A percentile compares a stretch with the other conserved stretches of the same genome.
These are phyloP conservation scores for Lampris megalopsis DNA, from an alignment of 2,113 vertebrate species.

Conservation along the genomic window DNA sequence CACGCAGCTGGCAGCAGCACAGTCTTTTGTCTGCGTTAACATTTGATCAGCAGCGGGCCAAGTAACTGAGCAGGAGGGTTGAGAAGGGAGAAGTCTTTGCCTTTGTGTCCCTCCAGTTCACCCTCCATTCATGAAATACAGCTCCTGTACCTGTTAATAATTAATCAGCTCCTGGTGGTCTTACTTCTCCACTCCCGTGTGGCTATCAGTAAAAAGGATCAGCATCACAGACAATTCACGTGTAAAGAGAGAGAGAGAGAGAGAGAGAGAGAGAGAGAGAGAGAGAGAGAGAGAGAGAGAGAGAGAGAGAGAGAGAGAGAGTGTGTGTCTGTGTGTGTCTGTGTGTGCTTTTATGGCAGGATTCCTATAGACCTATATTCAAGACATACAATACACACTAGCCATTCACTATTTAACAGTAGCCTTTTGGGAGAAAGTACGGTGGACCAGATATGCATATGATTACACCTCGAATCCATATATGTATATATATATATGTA, in stretches of 20 bases:
- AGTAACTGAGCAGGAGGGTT: neutral
- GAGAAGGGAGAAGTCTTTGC: constrained; percentile 4
- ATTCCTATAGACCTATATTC: neutral
- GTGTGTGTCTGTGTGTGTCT: too few species aligned
- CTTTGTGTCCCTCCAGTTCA: constrained; percentile 12
- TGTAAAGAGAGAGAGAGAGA: too few species aligned
- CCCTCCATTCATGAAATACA: constrained; percentile 12
- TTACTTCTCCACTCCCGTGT: constrained; percentile 48
- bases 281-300: too few species aligned
- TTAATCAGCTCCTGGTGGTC: constrained; percentile 46
- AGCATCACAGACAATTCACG: too few species aligned
- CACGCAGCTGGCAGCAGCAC: constrained; percentile 8
- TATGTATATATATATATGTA: too few species aligned
- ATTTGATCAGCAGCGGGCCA: constrained; percentile 32
- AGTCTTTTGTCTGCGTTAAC: constrained; percentile 54
- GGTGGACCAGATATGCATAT: too few species aligned
- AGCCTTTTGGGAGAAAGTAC: too few species aligned
- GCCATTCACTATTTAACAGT: too few species aligned
- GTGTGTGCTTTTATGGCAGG: neutral
- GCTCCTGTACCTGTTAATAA: constrained; percentile 56
- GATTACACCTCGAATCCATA: too few species aligned
- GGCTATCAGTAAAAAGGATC: constrained; percentile 9
- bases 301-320: too few species aligned
- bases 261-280: too few species aligned
- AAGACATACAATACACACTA: neutral